phyloP scores from a whole-genome alignment of 2,113 vertebrate genomes.

The Siphamia tubifer region DNA sequence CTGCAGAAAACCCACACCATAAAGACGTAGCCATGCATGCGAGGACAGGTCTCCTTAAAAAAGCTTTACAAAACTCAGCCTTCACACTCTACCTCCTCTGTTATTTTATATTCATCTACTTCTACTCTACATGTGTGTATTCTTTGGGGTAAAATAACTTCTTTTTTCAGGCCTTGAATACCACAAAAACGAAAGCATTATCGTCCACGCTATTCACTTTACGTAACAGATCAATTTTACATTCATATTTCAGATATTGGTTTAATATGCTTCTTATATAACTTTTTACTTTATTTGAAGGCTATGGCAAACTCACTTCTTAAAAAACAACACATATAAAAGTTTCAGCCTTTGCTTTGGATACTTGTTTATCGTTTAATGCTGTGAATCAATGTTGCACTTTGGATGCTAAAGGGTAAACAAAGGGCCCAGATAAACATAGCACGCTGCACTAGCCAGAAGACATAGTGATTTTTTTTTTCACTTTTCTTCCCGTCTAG shows the following conservation, averaged over 20 bases:
- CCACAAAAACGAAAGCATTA: not conserved
- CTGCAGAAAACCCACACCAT: not conserved
- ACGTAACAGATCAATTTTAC: not conserved
- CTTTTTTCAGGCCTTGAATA: not conserved
- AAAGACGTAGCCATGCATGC: not conserved
- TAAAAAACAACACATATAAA: constrained; percentile 5
- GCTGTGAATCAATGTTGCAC: not conserved
- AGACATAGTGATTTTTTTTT: constrained; percentile 36
- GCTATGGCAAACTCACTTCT: not conserved
- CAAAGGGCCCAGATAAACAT: not conserved
- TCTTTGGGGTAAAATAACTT: too few species aligned
- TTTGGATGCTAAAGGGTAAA: constrained; percentile 27
- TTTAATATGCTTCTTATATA: not conserved
- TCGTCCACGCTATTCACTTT: not conserved
- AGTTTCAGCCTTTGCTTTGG: constrained; percentile 11
- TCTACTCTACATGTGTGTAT: not conserved
- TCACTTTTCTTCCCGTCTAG: constrained; percentile 45
- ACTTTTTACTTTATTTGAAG: constrained; percentile 1
- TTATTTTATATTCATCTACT: not conserved
- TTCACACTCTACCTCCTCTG: not conserved
- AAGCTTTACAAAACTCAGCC: not conserved
- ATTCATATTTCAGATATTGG: not conserved
- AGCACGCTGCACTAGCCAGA: not conserved
- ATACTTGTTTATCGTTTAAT: constrained; percentile 17
- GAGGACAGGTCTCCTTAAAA: not conserved